A percentile compares a stretch with the other conserved stretches of the same genome.
phyloP scores from a whole-genome alignment of 2,888 invertebrate species.

The Drosophila austrosaltans region DNA sequence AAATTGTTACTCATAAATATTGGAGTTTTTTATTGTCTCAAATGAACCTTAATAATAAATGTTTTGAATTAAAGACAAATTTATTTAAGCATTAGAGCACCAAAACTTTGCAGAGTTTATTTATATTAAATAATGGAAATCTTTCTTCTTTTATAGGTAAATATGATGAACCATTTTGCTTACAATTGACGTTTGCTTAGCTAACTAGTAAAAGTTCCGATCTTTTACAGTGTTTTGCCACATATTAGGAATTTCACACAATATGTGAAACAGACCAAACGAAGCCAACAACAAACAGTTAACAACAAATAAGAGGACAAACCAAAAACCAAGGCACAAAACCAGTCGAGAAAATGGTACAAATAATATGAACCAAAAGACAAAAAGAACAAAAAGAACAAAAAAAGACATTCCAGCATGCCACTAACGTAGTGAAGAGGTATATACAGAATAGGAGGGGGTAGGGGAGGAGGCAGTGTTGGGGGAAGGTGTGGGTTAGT shows the following conservation, averaged over 20 bases:
- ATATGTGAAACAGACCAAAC: constrained; percentile 37
- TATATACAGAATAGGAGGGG: not conserved
- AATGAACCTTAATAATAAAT: too few relatives aligned
- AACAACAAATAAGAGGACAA: constrained; percentile 63
- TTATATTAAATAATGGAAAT: too few relatives aligned
- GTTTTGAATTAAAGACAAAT: too few relatives aligned
- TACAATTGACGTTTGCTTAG: too few relatives aligned
- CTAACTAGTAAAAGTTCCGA: not conserved
- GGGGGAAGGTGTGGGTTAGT: constrained; percentile 14
- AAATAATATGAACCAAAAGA: constrained; percentile 25
- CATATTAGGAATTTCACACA: constrained; percentile 76
- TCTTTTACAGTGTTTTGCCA: constrained; percentile 38
- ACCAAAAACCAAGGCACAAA: constrained; percentile 37
- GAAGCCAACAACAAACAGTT: constrained; percentile 41
- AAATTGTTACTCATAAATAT: too few relatives aligned
- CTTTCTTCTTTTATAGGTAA: too few relatives aligned
- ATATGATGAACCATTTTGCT: too few relatives aligned
- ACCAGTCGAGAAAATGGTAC: constrained; percentile 22
- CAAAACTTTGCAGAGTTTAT: too few relatives aligned
- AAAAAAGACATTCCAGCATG: constrained; percentile 28
- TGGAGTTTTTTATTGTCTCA: too few relatives aligned
- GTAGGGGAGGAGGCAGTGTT: not conserved
- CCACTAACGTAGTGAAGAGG: not conserved
- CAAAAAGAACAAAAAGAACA: constrained; percentile 39
- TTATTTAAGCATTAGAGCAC: too few relatives aligned